phyloP scores from a whole-genome alignment of 2,888 invertebrate genomes.

The Spilarctia lutea region DNA sequence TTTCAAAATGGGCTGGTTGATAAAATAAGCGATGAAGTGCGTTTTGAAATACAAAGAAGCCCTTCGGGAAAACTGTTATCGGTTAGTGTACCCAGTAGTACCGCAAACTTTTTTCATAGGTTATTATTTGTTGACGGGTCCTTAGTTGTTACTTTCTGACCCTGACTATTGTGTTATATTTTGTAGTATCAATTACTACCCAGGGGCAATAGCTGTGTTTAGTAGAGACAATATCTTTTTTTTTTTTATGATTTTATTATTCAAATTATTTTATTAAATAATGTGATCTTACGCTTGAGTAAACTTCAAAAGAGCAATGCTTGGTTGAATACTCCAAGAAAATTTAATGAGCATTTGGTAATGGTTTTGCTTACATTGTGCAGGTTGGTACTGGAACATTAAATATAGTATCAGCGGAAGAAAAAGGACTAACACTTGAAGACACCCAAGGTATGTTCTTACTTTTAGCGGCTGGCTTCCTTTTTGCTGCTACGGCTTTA shows the following conservation, averaged over 20 bases:
- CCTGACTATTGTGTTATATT: background rate
- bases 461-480: conserved; percentile 89
- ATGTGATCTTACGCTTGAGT: background rate
- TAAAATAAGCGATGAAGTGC: conserved; percentile 90
- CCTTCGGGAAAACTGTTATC: conserved; percentile 88
- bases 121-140: too few relatives aligned
- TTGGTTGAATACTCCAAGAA: background rate
- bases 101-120: background rate
- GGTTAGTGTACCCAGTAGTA: conserved; percentile 76
- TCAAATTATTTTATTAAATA: too few relatives aligned
- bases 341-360: conserved; percentile 2
- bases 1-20: conserved; percentile 89
- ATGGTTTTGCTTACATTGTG: background rate
- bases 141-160: background rate
- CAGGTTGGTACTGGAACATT: conserved; percentile 80
- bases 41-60: conserved; percentile 90
- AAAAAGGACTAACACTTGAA: conserved; percentile 91
- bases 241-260: too few relatives aligned
- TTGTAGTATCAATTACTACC: background rate
- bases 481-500: conserved; percentile 88
- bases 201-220: too few relatives aligned
- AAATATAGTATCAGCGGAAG: conserved; percentile 85
- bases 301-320: background rate
- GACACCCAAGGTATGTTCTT: conserved; percentile 95
- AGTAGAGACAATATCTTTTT: background rate